Evolutionary conservation across 1,140 invertebrate species (phyloP), one percentile per base, ranked within the genome.

Genomic region (Drosophila carrolli): DNA sequence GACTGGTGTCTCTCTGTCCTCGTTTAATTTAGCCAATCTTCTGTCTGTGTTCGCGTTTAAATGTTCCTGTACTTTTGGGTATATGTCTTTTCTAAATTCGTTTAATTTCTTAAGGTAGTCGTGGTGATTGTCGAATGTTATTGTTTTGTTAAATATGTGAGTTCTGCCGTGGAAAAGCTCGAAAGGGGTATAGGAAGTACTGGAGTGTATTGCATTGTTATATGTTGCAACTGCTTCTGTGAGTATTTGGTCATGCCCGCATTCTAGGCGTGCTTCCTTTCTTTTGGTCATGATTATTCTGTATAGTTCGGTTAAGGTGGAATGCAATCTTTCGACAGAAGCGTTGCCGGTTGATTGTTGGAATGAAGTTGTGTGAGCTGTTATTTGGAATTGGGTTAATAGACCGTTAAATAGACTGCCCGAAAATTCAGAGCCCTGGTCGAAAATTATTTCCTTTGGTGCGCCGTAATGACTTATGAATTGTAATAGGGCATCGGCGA

Each of bases 271-370:
- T 38, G 50, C 50, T 38, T 57, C 14, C 14, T 19, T 44, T 51
- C 48, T 10, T 51, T 51, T 37, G 29, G 10, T 51, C 8, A 16
- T 51, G 29, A 14, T 51, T 35, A 51, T 51, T 9, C n/a, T 51
- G 29, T 51, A 51, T 16, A 51, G 48, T 51, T 51, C 48, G 27
- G 48, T 37, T 51, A 37, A 51, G 48, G 48, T 51, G 29, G 48
- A 23, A 37, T 51, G 29, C 48, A 51, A 32, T 35, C n/a, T 51
- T 51, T 51, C n/a, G 48, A 51, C 29, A 3, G 29, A 35, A 51
- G n/a, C 48, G 48, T 51, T 51, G 48, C 48, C 48, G 3, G 11
- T 55, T 41, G 53, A 55, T 40, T 55, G 38, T 55, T 55, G 38
- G 6, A 55, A 41, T 40, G 11, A 41, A 27, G 27, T 35, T n/a